These are phyloP conservation scores for Tanaodytes sp. DNA, from an alignment of 2,888 invertebrate genomes.

Conservation along the genomic window DNA sequence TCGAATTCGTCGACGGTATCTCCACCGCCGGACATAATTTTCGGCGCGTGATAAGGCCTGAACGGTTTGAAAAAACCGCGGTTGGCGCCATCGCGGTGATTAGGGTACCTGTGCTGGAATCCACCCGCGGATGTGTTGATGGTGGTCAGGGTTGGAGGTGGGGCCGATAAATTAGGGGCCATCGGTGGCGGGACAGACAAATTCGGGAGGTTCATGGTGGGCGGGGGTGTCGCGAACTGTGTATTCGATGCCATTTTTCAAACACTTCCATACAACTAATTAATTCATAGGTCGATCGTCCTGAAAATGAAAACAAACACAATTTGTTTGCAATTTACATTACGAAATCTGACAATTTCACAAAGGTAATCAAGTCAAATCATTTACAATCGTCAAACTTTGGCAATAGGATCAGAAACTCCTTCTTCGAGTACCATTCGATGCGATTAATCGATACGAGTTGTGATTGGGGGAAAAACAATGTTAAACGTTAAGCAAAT, in stretches of 20 bases:
- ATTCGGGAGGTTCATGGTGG: conserved; percentile 72
- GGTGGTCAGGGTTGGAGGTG: conserved; percentile 70
- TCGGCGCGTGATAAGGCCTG: conserved; percentile 72
- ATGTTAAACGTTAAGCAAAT: no score
- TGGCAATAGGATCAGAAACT: no score
- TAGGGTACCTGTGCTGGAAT: conserved; percentile 66
- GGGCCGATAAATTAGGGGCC: conserved; percentile 70
- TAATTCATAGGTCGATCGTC: no score
- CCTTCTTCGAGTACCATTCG: no score
- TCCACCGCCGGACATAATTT: conserved; percentile 68
- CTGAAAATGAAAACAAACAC: no score
- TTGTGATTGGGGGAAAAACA: no score
- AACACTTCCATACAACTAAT: no score
- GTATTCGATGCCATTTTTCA: conserved; percentile 64
- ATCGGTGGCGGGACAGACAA: conserved; percentile 72
- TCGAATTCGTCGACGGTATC: conserved; percentile 86
- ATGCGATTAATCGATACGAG: no score
- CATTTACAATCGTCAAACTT: no score
- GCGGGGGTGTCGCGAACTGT: conserved; percentile 67
- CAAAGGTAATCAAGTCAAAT: no score
- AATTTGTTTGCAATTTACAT: no score
- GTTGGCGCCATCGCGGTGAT: conserved; percentile 67
- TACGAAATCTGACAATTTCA: no score
- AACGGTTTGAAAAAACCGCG: conserved; percentile 74
- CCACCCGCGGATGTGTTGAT: conserved; percentile 66